phyloP scores from a whole-genome alignment of 2,888 invertebrate genomes.

The Epistrophe eligans region DNA sequence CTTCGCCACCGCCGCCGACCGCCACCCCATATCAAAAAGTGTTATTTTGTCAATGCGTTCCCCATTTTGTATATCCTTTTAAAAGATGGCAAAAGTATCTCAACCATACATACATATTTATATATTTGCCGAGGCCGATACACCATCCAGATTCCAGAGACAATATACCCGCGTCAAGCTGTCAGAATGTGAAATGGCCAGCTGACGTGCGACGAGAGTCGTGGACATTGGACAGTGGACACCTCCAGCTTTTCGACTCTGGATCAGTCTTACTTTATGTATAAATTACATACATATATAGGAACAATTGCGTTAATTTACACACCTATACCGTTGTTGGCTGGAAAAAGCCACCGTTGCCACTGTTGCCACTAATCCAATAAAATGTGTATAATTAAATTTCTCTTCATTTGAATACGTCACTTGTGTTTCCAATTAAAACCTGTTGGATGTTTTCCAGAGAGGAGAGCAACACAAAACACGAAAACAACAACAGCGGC shows the following conservation, averaged over 20 bases:
- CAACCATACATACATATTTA: conserved; percentile 11
- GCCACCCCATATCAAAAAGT: conserved; percentile 7
- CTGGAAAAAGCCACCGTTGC: conserved; percentile 59
- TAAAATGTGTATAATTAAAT: conserved; percentile 84
- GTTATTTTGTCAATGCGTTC: conserved; percentile 61
- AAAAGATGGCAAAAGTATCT: conserved; percentile 41
- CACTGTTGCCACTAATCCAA: conserved; percentile 81
- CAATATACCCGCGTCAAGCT: conserved; percentile 69
- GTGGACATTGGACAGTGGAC: conserved; percentile 44
- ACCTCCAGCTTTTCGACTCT: conserved; percentile 30
- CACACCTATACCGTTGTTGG: conserved; percentile 76
- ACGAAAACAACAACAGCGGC: conserved; percentile 20
- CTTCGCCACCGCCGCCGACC: no score
- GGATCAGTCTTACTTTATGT: background rate
- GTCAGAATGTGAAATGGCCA: conserved; percentile 73
- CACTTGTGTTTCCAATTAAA: conserved; percentile 79
- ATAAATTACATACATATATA: conserved; percentile 4
- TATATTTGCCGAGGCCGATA: conserved; percentile 33
- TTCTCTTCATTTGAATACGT: conserved; percentile 84
- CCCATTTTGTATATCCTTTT: conserved; percentile 40
- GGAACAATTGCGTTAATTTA: conserved; percentile 76
- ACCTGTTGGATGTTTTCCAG: conserved; percentile 73
- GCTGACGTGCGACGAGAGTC: conserved; percentile 44
- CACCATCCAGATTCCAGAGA: conserved; percentile 7
- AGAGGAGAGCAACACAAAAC: conserved; percentile 17